Conservation (phyloP, 2,888 invertebrate species). For the Tuberolachnus salignus region DNA sequence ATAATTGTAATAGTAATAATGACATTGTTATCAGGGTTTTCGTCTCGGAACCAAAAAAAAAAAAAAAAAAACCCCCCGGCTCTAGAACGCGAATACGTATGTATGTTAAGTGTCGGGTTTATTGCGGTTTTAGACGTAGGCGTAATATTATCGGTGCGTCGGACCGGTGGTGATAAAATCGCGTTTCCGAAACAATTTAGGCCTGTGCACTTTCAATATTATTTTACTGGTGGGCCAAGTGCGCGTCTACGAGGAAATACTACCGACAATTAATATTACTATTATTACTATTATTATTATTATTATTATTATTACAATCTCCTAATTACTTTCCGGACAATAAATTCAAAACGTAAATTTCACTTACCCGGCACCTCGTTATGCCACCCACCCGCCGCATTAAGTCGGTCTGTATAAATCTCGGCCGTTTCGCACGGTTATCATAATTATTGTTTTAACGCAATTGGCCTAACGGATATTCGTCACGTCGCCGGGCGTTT, state of each 20-base stretch:
- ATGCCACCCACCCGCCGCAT: too few species aligned
- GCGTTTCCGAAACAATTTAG: not conserved
- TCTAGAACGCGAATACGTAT: not conserved
- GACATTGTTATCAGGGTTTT: not conserved
- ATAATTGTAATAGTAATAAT: too few species aligned
- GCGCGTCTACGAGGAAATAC: not conserved
- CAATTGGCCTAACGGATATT: not conserved
- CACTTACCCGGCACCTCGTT: too few species aligned
- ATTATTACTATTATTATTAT: not conserved
- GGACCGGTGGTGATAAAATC: not conserved
- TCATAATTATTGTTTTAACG: not conserved
- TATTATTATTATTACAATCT: constrained; percentile 12
- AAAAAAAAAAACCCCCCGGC: too few species aligned
- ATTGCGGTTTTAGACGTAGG: not conserved
- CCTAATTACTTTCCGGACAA: constrained; percentile 35
- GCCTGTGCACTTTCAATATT: not conserved
- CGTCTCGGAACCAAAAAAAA: not conserved
- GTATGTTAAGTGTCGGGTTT: not conserved
- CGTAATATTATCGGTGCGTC: not conserved
- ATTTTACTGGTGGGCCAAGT: not conserved
- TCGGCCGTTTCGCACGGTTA: not conserved
- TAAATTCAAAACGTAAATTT: constrained; percentile 45
- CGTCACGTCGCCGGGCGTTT: not conserved
- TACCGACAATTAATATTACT: not conserved
- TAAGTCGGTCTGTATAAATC: not conserved